Evolutionary conservation across 2,888 invertebrate species (phyloP), one percentile per base, ranked within the genome.

Genomic region (Agrotis puta): DNA sequence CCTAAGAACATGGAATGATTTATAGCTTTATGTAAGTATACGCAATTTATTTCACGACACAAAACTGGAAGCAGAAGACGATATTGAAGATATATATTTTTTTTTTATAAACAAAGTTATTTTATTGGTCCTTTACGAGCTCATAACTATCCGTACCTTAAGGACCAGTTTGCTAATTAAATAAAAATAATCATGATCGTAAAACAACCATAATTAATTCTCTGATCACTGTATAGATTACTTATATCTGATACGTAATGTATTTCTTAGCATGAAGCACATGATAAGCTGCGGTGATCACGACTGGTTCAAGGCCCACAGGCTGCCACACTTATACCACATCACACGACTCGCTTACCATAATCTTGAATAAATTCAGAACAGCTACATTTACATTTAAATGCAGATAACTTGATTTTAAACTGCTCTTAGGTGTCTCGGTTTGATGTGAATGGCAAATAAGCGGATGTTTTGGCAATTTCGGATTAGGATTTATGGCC

Each of bases 241-340:
- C 6, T 48, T 47, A 47, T 13, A 47, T 6, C n/a, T 11, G n/a
- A 56, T 56, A 56, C 16, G 18, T 51, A 56, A 61, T 56, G 61
- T 54, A 53, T 50, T 54, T 18, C 43, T n/a, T 0, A 18, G 51
- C 45, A 62, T 64, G 76, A 64, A 54, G 58, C 20, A 39, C 61
- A 20, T 54, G 70, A n/a, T 27, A 62, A 65, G 50, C 57, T 16
- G 22, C 5, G 65, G 54, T 24, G 51, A 48, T 24, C 70, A 64
- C 83, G 77, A 70, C 50, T 59, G 56, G 47, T 39, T 66, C 82
- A 81, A 82, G 82, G 82, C 43, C 70, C 69, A 68, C 82, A 20
- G 50, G 74, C 61, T 58, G 59, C 51, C 69, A 69, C 61, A 65
- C 39, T 77, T 74, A 77, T 74, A 22, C 51, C 63, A 51, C 72